Evolutionary conservation across 2,888 invertebrate genomes (phyloP).

Genomic region (Acrocera orbiculus): DNA sequence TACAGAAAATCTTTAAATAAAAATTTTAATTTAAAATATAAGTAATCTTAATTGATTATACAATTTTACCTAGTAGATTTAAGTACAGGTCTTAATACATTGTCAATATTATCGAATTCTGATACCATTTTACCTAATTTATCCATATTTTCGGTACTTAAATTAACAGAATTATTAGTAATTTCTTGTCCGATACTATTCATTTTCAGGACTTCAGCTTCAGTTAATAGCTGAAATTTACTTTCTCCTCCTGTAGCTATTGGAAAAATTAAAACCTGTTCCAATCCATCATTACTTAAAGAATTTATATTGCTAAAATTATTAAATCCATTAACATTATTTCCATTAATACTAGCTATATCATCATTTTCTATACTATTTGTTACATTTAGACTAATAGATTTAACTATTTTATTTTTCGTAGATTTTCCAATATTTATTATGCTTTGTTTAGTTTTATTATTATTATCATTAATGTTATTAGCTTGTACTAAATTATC

Average conservation of each 20-base stretch:
- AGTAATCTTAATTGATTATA: too few species aligned
- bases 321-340: constrained; percentile 7
- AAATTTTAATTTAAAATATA: too few species aligned
- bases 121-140: constrained; percentile 16
- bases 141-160: constrained; percentile 19
- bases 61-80: constrained; percentile 45
- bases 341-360: neutral
- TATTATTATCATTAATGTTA: constrained; percentile 1
- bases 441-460: constrained; percentile 21
- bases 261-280: constrained; percentile 51
- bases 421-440: constrained; percentile 27
- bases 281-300: constrained; percentile 17
- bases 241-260: constrained; percentile 40
- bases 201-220: constrained; percentile 41
- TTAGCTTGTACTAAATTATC: too few species aligned
- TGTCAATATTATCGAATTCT: constrained; percentile 16
- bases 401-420: constrained; percentile 27
- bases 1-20: constrained; percentile 46
- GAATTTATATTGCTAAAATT: constrained; percentile 5
- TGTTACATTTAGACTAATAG: constrained; percentile 22
- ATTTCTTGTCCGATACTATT: constrained; percentile 28
- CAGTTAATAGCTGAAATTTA: constrained; percentile 46
- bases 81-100: constrained; percentile 30
- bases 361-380: constrained; percentile 11
- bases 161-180: constrained; percentile 12